These are phyloP conservation scores for Horisme vitalbata DNA, from an alignment of 2,888 invertebrate species.

Conservation along the genomic window DNA sequence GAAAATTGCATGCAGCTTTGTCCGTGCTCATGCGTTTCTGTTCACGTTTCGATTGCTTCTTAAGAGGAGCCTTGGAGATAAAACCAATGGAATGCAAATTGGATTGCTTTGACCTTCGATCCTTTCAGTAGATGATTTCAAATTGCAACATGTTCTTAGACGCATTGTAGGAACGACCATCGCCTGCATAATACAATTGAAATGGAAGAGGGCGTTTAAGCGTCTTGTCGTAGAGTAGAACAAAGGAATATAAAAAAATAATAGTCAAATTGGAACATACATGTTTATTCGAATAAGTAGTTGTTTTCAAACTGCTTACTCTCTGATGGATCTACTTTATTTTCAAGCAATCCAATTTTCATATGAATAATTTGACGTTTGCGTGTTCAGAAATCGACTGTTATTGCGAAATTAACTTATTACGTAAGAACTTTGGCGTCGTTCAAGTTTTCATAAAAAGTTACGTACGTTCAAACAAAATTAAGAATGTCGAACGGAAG, in stretches of 20 bases:
- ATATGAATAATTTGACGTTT: conserved; percentile 12
- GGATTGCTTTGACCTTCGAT: conserved; percentile 22
- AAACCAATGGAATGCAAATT: conserved; percentile 24
- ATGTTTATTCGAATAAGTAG: too few species aligned
- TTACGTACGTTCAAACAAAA: too few species aligned
- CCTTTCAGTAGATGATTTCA: conserved; percentile 16
- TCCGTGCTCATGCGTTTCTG: not conserved
- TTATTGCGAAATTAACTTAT: conserved; percentile 2
- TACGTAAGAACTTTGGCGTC: too few species aligned
- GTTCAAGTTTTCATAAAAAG: too few species aligned
- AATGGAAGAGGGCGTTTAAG: conserved; percentile 3
- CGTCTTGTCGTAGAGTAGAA: not conserved
- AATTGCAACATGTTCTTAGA: conserved; percentile 11
- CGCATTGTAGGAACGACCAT: conserved; percentile 6
- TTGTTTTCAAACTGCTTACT: too few species aligned
- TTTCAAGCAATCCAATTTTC: conserved; percentile 20
- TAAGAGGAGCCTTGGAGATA: conserved; percentile 13
- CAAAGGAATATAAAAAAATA: not conserved
- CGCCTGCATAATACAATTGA: conserved; percentile 13
- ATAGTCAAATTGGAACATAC: not conserved
- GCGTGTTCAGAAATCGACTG: conserved; percentile 16
- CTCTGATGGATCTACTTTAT: conserved; percentile 6
- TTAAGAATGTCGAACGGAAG: too few species aligned
- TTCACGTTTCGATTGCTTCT: not conserved
- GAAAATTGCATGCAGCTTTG: too few species aligned